These are phyloP conservation scores for Drosophila parabipectinata DNA, from an alignment of 1,140 invertebrate species.

Conservation along the genomic window DNA sequence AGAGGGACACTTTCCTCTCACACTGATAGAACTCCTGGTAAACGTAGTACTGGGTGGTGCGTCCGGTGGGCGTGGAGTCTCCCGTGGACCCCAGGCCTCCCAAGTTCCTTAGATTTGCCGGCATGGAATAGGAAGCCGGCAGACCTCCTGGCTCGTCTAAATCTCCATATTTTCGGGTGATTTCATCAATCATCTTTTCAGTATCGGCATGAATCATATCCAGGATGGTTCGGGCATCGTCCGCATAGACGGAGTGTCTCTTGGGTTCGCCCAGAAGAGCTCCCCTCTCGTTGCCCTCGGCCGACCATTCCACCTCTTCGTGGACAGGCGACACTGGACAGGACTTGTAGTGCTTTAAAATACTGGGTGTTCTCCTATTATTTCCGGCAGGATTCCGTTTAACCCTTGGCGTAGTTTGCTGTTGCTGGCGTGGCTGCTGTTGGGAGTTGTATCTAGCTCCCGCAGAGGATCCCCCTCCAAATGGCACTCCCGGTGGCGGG, in stretches of 20 bases:
- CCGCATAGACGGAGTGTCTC: conserved; percentile 82
- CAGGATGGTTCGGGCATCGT: conserved; percentile 86
- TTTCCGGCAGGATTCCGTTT: conserved; percentile 77
- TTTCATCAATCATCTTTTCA: conserved; percentile 87
- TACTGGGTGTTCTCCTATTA: conserved; percentile 85
- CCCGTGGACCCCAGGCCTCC: conserved; percentile 58
- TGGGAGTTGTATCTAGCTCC: conserved; percentile 9
- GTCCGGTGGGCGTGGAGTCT: conserved; percentile 57
- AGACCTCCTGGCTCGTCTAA: conserved; percentile 83
- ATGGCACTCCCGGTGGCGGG: conserved; percentile 77
- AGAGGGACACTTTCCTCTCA: conserved; percentile 79
- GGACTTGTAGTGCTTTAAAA: conserved; percentile 88
- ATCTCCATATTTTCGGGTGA: conserved; percentile 87
- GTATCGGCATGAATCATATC: conserved; percentile 87
- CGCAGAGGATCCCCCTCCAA: conserved; percentile 21
- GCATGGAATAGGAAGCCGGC: conserved; percentile 67
- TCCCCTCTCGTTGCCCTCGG: conserved; percentile 52
- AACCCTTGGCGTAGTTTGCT: conserved; percentile 26
- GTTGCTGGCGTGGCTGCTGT: conserved; percentile 20
- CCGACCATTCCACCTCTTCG: conserved; percentile 87
- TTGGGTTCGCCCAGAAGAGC: conserved; percentile 65
- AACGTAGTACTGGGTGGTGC: conserved; percentile 90
- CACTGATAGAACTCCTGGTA: conserved; percentile 85
- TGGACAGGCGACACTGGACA: conserved; percentile 88
- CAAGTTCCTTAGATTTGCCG: conserved; percentile 62